Evolutionary conservation across 1,140 invertebrate species (phyloP), one percentile per base, ranked within the genome.

Genomic region (Cataglyphis hispanica): DNA sequence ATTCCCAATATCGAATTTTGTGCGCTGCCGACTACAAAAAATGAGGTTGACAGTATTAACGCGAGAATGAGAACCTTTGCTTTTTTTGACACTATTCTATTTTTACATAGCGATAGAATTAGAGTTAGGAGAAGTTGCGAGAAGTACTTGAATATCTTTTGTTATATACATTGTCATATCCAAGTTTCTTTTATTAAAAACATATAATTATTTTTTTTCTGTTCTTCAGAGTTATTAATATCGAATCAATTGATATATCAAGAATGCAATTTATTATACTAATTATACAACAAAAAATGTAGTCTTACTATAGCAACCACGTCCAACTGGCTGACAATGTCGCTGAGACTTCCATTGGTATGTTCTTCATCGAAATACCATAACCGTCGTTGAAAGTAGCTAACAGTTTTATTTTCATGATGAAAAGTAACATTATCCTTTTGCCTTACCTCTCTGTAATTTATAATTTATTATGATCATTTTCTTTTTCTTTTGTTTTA

Each of bases 251-350:
- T 40, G 34, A 31, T 11, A 16, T 16, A 53, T 80, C 40, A 10
- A 31, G 22, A 70, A 70, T 70, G 34, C 7, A 60, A 60, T 72
- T 60, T 72, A 60, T 11, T 46, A 34, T 53, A 69, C 1, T 80
- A 43, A 70, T 34, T 2, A 43, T 31, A 6, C n/a, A 13, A 80
- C 16, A 76, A 78, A 76, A 75, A 43, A 77, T 74, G 2, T 5
- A 77, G 64, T 19, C 97, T 97, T 92, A 99, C 98, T 93, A 98
- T 95, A 43, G 98, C 96, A 10, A 99, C 97, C 8, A 97, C 96
- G 93, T 99, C 99, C 4, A 99, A 93, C 4, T 98, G 98, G 0
- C 96, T 97, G 76, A 99, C 96, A 3, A 96, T 94, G 91, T 99
- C 98, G 46, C 96, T 94, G 16, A 99, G 95, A 13, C 95, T 95